phyloP scores from a whole-genome alignment of 2,888 invertebrate species.

The Andrena bicolor region DNA sequence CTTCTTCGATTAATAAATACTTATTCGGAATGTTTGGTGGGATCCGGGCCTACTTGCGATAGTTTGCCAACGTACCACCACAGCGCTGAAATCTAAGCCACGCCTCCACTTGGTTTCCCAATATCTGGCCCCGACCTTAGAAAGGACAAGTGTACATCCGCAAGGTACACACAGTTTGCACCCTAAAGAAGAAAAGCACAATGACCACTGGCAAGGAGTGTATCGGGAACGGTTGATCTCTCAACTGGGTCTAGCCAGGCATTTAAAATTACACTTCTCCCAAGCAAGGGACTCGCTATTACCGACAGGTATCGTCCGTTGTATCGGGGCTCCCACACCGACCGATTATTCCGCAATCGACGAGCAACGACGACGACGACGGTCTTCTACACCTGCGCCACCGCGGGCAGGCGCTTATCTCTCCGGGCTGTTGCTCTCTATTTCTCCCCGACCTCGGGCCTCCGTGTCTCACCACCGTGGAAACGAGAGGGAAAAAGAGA shows the following conservation, averaged over 20 bases:
- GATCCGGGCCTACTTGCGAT: too few species aligned
- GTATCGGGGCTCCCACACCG: slow-evolving; percentile 69
- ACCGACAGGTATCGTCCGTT: slow-evolving; percentile 64
- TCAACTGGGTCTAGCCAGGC: slow-evolving; percentile 33
- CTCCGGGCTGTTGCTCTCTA: slow-evolving; percentile 54
- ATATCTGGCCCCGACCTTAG: too few species aligned
- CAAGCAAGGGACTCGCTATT: slow-evolving; percentile 60
- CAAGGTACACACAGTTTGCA: not conserved
- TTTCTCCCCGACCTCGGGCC: slow-evolving; percentile 55
- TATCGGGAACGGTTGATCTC: slow-evolving; percentile 35
- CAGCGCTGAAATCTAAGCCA: too few species aligned
- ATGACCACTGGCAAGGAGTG: not conserved
- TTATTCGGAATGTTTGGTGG: too few species aligned
- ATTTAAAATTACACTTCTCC: slow-evolving; percentile 57
- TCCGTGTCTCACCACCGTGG: slow-evolving; percentile 42
- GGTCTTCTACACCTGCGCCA: slow-evolving; percentile 78
- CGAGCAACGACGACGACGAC: slow-evolving; percentile 64
- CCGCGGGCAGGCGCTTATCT: slow-evolving; percentile 54
- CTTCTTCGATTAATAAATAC: too few species aligned
- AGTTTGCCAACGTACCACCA: too few species aligned
- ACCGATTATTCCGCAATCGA: slow-evolving; percentile 75
- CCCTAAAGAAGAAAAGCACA: not conserved
- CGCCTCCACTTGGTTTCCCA: too few species aligned
- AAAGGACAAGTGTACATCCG: not conserved
- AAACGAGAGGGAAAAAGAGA: slow-evolving; percentile 14